Evolutionary conservation across 1,140 invertebrate genomes (phyloP).

Genomic region (Gryllus bimaculatus): DNA sequence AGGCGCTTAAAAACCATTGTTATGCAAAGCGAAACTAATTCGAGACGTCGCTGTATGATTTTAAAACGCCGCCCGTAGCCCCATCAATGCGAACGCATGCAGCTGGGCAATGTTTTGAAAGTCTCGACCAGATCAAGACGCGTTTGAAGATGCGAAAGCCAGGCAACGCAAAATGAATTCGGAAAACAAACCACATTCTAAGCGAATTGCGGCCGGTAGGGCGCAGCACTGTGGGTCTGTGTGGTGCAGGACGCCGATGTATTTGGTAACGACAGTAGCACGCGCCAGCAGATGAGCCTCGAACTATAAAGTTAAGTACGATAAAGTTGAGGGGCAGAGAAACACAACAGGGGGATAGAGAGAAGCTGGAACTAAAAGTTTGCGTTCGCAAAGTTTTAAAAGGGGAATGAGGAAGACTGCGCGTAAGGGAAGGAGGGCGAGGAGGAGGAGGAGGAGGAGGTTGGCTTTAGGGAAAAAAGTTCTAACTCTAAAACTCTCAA

Average conservation of each 20-base stretch:
- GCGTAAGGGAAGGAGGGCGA: no score
- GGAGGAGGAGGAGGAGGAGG: conserved; percentile 3
- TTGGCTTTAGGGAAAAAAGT: conserved; percentile 12
- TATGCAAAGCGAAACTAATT: no score
- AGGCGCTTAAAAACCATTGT: no score
- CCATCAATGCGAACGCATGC: no score
- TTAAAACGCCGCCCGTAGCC: no score
- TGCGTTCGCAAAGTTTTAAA: conserved; percentile 19
- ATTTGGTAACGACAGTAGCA: conserved; percentile 9
- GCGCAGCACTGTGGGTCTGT: not conserved
- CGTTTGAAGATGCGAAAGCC: no score
- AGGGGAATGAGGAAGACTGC: conserved; percentile 10
- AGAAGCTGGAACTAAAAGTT: conserved; percentile 21
- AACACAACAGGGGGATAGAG: conserved; percentile 13
- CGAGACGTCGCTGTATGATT: no score
- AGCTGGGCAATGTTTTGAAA: no score
- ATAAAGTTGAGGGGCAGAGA: conserved; percentile 18
- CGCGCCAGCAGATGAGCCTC: conserved; percentile 7
- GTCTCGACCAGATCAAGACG: no score
- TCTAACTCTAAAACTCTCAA: conserved; percentile 19
- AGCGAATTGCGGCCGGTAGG: not conserved
- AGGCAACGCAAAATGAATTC: no score
- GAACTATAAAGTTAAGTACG: conserved; percentile 19
- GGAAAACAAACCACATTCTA: no score
- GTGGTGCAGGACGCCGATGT: not conserved